A percentile compares a stretch with the other conserved stretches of the same genome.
Conservation (phyloP, 2,113 vertebrate species). For the Eublepharis macularius region DNA sequence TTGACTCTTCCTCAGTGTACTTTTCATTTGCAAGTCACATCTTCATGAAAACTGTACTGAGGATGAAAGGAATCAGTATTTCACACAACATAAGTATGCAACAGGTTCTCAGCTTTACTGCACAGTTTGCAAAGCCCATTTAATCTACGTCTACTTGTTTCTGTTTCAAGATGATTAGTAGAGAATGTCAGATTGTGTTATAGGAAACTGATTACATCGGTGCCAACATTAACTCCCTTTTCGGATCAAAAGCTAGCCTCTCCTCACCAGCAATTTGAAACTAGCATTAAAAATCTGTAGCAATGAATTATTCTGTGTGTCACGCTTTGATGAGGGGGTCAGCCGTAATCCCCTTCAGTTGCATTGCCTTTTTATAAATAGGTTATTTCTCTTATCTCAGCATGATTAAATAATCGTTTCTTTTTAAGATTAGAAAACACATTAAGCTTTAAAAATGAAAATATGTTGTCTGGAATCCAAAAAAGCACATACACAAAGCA, state of each 20-base stretch:
- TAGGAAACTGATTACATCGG: background rate
- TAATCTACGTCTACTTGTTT: background rate
- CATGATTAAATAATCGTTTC: slow-evolving; percentile 32
- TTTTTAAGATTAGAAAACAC: too few species aligned
- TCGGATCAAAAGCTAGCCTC: slow-evolving; percentile 17
- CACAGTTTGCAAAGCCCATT: background rate
- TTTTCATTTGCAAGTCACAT: background rate
- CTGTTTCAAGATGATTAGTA: background rate
- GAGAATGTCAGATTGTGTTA: background rate
- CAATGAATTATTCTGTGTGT: background rate
- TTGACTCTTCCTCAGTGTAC: background rate
- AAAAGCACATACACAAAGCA: too few species aligned
- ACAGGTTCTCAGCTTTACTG: slow-evolving; percentile 3
- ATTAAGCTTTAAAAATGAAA: too few species aligned
- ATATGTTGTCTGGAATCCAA: too few species aligned
- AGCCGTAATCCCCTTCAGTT: slow-evolving; percentile 29
- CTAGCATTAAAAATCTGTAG: background rate
- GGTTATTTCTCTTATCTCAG: slow-evolving; percentile 26
- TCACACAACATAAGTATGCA: background rate
- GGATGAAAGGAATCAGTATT: background rate
- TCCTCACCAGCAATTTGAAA: slow-evolving; percentile 30
- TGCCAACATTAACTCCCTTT: background rate
- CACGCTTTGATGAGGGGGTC: slow-evolving; percentile 21
- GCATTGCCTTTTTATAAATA: slow-evolving; percentile 46
- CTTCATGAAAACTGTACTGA: background rate